Base-by-base conservation (phyloP, 2,113 vertebrate species). In the Osmerus eperlanus region DNA sequence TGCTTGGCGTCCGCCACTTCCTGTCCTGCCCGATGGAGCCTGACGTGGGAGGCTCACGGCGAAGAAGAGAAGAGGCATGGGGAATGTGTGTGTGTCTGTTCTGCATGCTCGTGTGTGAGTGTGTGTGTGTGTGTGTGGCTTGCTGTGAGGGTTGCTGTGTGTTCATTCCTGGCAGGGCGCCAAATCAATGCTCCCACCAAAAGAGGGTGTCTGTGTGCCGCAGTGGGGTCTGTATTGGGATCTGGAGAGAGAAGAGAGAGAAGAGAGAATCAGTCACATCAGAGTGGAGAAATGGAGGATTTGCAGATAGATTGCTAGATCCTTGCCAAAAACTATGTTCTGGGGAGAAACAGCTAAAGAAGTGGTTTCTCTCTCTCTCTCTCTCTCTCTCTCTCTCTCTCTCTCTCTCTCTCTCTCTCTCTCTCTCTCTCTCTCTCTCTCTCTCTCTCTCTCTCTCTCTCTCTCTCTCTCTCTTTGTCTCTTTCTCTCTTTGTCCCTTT, bases 211-310 rank as follows among this genome's bases (percentile, higher is more conserved):
- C 70, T 67, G 72, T 81, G 77, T 51, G 52, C 74, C 53, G 65
- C 73, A 60, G 77, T 81, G 70, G 14, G 15, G 78, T n/a, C 72
- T 76, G 70, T 74, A 69, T 72, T 28, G 0, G 60, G 71, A 68
- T 83, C 82, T 85, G 78, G 76, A 80, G 12, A 56, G 52, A 71
- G 68, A 80, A 74, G 71, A 74, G 72, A 85, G 67, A 65, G 19
- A 23, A 23, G 56, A 59, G 68, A 71, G 16, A 54, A 41, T 54
- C 52, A 77, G 73, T 74, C 78, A 75, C 71, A 82, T 65, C 72
- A 76, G 14, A 72, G 51, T 70, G 71, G 72, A 78, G 70, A 75
- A 82, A 82, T 67, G 67, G 59, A 76, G 69, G 66, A 41, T 58
- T 29, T 23, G 23, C 23, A 29, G 56, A 71, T 63, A 25, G 68